Conservation (phyloP, 2,113 vertebrate species). For the Campylomormyrus tamandua region DNA sequence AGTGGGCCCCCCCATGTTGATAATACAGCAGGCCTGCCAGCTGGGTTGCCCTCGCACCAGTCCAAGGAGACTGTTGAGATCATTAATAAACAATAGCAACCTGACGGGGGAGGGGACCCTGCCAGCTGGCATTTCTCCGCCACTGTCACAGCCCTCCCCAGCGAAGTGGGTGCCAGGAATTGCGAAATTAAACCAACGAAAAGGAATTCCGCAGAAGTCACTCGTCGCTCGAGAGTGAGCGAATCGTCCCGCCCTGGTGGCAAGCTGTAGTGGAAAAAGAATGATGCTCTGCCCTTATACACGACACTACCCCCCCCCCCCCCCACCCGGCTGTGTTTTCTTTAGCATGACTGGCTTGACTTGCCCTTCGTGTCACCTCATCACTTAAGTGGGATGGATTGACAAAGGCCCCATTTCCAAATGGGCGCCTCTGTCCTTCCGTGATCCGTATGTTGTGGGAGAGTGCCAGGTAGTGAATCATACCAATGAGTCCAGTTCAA, state of each 20-base stretch:
- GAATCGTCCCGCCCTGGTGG: not conserved
- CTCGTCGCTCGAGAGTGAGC: not conserved
- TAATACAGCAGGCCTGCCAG: constrained; percentile 26
- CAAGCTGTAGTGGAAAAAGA: not conserved
- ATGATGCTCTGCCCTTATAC: not conserved
- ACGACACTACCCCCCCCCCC: not conserved
- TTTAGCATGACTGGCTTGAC: not conserved
- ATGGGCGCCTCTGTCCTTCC: not conserved
- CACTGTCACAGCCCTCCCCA: not conserved
- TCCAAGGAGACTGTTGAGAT: constrained; percentile 38
- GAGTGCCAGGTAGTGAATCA: not conserved
- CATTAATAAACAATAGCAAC: constrained; percentile 55
- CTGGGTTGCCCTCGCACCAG: constrained; percentile 16
- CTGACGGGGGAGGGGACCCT: constrained; percentile 31
- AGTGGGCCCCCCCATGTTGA: constrained; percentile 16
- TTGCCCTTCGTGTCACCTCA: not conserved
- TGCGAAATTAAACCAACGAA: not conserved
- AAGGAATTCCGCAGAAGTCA: not conserved
- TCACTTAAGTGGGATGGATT: not conserved
- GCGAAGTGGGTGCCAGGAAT: not conserved
- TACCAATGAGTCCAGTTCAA: not conserved
- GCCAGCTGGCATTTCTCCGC: constrained; percentile 46
- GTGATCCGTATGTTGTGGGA: not conserved
- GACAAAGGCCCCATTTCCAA: not conserved
- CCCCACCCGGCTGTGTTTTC: not conserved